phyloP scores from a whole-genome alignment of 2,113 vertebrate genomes.

The Anguilla rostrata region DNA sequence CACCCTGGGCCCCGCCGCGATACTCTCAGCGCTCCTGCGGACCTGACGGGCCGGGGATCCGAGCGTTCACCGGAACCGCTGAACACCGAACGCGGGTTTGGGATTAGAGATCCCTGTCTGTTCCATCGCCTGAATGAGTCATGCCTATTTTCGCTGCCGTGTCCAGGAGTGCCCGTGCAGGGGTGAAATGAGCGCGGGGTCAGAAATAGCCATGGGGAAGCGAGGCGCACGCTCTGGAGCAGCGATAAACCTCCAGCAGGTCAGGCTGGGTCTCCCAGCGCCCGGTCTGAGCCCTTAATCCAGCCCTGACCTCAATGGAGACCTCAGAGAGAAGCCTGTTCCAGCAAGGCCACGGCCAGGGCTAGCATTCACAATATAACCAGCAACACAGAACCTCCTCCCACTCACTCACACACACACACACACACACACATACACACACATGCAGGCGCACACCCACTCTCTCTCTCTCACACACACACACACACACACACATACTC shows the following conservation, averaged over 20 bases:
- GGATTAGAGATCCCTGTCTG: background rate
- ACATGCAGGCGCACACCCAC: constrained; percentile 35
- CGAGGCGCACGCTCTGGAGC: background rate
- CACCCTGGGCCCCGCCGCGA: no score
- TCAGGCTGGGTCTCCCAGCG: background rate
- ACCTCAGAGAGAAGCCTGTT: no score
- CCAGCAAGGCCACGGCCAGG: no score
- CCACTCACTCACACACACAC: no score
- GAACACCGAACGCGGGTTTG: background rate
- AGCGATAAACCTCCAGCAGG: background rate
- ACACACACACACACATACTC: constrained; percentile 40
- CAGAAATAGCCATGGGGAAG: background rate
- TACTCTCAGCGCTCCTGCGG: no score
- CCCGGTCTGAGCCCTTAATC: background rate
- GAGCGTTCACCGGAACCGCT: background rate
- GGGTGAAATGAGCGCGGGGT: background rate
- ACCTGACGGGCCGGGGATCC: background rate
- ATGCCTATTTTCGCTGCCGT: no score
- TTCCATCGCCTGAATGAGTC: background rate
- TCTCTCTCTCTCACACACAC: no score
- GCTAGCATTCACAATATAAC: no score
- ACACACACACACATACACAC: no score
- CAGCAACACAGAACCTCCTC: no score
- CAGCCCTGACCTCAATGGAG: background rate
- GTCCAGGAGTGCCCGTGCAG: no score